Base-by-base conservation (phyloP, 2,888 invertebrate genomes). In the Athalia circularis region DNA sequence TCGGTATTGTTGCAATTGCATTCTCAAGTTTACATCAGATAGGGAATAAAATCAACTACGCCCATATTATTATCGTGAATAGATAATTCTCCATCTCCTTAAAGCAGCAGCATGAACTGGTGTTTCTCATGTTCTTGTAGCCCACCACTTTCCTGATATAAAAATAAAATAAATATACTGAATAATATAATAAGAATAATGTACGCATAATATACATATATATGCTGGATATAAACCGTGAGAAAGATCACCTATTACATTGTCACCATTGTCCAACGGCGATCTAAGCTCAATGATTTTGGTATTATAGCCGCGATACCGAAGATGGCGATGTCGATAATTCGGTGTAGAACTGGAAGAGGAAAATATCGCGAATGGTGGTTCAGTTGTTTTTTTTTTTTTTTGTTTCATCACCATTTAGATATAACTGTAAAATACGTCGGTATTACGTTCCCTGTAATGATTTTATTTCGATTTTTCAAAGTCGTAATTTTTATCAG, bases 81-180 rank as follows among this genome's bases (percentile, higher is more conserved):
- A 77, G 79, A 62, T 77, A 61, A 65, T 72, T 67, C 67, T 75
- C 54, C n/a, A 29, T 15, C 15, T 54, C 54, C n/a, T 54, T 54
- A 29, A 29, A 29, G 54, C 79, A 77, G 83, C 83, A 81, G 83
- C 85, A 83, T 84, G 83, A 85, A 84, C 84, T 83, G 80, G 80
- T 80, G 83, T 83, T 86, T 86, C 86, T 85, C 86, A 86, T 86
- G 86, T 84, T 84, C 84, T 82, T 84, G 81, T 59, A 59, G 47
- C 11, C 15, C 29, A 59, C 29, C 45, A 72, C 57, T 72, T 61
- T 72, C 48, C 72, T 47, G 7, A 61, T 72, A 2, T 29, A 29
- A 29, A 29, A 29, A 29, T 29, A 0, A 29, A 29, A 29, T 29
- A 29, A 29, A 29, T 29, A 29, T 29, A 29, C 29, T 29, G 29